Base-by-base conservation (phyloP, 2,797 vertebrate species). In the Danio aesculapii region DNA sequence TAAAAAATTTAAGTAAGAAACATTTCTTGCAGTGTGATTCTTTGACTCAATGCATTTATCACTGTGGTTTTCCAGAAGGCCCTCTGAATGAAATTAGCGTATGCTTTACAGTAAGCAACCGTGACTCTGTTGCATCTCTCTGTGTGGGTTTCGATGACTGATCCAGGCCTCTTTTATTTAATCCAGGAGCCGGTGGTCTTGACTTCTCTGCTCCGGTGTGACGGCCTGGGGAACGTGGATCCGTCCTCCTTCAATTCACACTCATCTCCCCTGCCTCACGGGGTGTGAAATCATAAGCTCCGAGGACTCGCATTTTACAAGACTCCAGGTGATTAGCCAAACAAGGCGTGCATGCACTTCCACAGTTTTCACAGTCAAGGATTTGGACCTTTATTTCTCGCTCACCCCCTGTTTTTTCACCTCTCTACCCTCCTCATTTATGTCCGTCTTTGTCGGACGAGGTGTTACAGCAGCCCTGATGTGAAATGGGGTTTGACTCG, bases 201-300 rank as follows among this genome's bases (percentile, higher is more conserved):
- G 14, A 0, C 44, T 43, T 52, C 47, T 21, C 50, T 3, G 4
- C 52, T 77, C 88, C 87, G 84, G 93, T 94, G 94, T 92, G 93
- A 94, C 92, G 91, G 90, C 17, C 91, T 89, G 82, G 88, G 91
- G 90, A 91, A 90, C 88, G 90, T 93, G 90, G 90, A 94, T 93
- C 92, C 92, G 91, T 92, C 90, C 91, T 93, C 84, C 90, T 94
- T 94, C 92, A 94, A 94, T 95, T 95, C 93, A 92, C 94, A 95
- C 94, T 94, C 93, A 92, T 95, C 92, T 93, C 92, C 92, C 92
- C 87, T 88, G 91, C 91, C 91, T 89, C 86, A 88, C 80, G 87
- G 91, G 30, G 94, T 95, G 94, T 94, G 93, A 94, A 93, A 94
- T 94, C 91, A 94, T 94, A 89, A 92, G 88, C 93, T 92, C 91